A percentile compares a stretch with the other conserved stretches of the same genome.
Evolutionary conservation across 2,888 invertebrate genomes (phyloP).

Genomic region (Perithous albicinctus): DNA sequence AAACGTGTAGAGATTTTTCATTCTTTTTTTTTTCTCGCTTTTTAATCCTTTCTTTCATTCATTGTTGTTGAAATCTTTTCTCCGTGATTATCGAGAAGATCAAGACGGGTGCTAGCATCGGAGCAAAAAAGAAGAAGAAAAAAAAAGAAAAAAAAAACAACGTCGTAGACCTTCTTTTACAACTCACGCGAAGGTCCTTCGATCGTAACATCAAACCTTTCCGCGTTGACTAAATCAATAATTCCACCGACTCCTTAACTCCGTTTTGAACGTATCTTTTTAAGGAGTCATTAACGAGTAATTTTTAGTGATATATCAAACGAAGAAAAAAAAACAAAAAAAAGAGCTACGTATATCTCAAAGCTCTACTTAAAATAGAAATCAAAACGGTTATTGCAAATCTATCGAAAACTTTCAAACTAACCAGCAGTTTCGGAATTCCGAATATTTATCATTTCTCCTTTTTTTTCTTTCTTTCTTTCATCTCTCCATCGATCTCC

Average conservation of each 20-base stretch:
- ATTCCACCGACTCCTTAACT: slow-evolving; percentile 17
- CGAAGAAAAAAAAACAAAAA: slow-evolving; percentile 16
- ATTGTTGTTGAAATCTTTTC: slow-evolving; percentile 42
- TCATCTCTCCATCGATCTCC: neutral
- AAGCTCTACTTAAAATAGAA: neutral
- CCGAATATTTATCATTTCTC: neutral
- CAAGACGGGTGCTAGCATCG: slow-evolving; percentile 6
- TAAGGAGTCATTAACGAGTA: slow-evolving; percentile 19
- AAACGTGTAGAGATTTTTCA: slow-evolving; percentile 76
- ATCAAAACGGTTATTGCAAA: slow-evolving; percentile 9
- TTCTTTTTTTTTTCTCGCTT: slow-evolving; percentile 18
- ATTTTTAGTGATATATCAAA: too few relatives aligned
- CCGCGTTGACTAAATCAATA: neutral
- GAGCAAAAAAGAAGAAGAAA: too few relatives aligned
- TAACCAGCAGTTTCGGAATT: slow-evolving; percentile 38
- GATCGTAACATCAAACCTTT: slow-evolving; percentile 1
- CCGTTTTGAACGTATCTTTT: slow-evolving; percentile 48
- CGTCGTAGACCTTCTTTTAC: neutral
- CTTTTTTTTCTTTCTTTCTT: neutral
- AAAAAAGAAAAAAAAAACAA: too few relatives aligned
- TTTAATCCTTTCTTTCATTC: slow-evolving; percentile 12
- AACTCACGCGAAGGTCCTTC: neutral
- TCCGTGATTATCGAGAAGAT: slow-evolving; percentile 31
- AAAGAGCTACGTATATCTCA: neutral
- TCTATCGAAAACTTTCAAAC: slow-evolving; percentile 11